These are phyloP conservation scores for Cyrtorhinus lividipennis DNA, from an alignment of 1,140 invertebrate genomes.

Conservation along the genomic window DNA sequence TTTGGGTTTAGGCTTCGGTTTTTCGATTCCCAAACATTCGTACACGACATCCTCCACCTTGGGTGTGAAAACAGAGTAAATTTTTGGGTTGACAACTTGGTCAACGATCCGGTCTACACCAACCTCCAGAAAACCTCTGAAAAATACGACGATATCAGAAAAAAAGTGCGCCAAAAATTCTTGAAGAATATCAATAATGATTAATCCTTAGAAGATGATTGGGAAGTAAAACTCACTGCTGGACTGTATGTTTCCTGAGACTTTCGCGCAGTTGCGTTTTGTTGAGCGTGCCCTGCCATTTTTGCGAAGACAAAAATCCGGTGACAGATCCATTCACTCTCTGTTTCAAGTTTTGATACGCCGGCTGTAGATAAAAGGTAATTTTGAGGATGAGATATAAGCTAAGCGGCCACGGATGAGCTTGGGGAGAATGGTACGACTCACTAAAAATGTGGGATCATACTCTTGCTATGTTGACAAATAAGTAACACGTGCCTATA, in stretches of 20 bases:
- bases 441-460: no score
- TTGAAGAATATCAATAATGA: no score
- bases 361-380: constrained; percentile 55
- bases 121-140: constrained; percentile 51
- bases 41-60: constrained; percentile 83
- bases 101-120: constrained; percentile 88
- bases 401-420: background rate
- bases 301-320: constrained; percentile 61
- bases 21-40: constrained; percentile 62
- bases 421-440: no score
- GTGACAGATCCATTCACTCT: constrained; percentile 75
- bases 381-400: no score
- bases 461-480: no score
- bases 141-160: constrained; percentile 27
- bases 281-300: constrained; percentile 75
- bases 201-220: no score
- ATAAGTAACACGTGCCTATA: no score
- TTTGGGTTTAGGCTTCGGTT: constrained; percentile 25
- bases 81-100: constrained; percentile 88
- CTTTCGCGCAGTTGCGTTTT: constrained; percentile 85
- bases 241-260: constrained; percentile 64
- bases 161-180: background rate
- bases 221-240: constrained; percentile 56
- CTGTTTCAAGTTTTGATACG: constrained; percentile 82
- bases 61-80: constrained; percentile 66